Conservation (phyloP, 2,113 vertebrate genomes). For the Ia io region DNA sequence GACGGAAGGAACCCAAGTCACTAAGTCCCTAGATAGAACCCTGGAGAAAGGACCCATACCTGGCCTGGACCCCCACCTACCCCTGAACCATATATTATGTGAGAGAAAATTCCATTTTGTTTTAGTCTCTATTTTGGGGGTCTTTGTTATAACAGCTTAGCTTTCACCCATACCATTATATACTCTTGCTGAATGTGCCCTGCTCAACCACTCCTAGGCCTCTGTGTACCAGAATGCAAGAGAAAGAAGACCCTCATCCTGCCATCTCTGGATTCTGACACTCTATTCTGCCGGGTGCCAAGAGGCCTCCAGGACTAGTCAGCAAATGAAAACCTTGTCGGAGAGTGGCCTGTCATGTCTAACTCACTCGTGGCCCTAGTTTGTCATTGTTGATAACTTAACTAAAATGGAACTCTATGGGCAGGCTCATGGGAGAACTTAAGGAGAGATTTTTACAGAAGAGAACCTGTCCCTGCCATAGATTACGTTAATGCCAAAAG, state of each 20-base stretch:
- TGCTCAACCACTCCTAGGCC: neutral
- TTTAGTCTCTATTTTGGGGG: neutral
- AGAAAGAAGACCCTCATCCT: neutral
- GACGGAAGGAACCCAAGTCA: conserved; percentile 2
- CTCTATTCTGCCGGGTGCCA: neutral
- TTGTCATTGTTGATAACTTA: neutral
- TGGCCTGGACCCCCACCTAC: neutral
- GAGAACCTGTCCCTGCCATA: neutral
- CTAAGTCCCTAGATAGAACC: neutral
- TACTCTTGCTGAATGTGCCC: neutral
- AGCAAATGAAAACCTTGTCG: neutral
- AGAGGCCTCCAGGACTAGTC: neutral
- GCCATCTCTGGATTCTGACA: neutral
- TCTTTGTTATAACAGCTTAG: neutral
- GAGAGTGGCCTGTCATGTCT: neutral
- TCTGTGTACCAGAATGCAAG: neutral
- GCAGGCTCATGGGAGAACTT: neutral
- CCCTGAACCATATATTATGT: neutral
- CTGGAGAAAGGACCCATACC: neutral
- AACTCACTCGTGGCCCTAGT: neutral
- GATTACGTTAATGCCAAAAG: neutral
- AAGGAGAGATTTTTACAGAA: neutral
- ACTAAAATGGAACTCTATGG: neutral
- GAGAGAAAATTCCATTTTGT: neutral
- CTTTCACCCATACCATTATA: neutral